Conservation (phyloP, 2,113 vertebrate genomes). For the Lota lota region DNA sequence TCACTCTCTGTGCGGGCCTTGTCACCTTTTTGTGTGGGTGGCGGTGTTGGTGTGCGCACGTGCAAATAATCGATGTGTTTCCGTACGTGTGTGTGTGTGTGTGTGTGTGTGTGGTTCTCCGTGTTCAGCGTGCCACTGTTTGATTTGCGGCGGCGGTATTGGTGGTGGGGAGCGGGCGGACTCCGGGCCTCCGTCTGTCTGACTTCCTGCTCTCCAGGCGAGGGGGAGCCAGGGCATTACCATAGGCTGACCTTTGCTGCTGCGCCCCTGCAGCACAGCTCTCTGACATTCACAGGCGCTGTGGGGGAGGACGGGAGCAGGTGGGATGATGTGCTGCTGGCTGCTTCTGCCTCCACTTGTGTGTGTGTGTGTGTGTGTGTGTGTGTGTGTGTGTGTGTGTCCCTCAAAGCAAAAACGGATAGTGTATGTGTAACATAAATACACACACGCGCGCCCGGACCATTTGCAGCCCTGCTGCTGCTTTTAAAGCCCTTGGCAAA, state of each 20-base stretch:
- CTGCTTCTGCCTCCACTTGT: constrained; percentile 39
- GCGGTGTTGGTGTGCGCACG: constrained; percentile 5
- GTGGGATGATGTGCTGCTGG: constrained; percentile 41
- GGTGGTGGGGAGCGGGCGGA: constrained; percentile 44
- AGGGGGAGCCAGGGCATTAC: constrained; percentile 67
- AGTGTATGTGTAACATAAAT: not conserved
- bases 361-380: constrained; percentile 15
- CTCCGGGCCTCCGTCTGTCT: constrained; percentile 51
- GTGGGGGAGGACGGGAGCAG: constrained; percentile 44
- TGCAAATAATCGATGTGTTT: not conserved
- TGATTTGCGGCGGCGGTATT: constrained; percentile 35
- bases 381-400: constrained; percentile 13
- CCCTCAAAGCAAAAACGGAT: constrained; percentile 44
- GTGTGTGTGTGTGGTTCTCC: not conserved
- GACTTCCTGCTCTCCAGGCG: constrained; percentile 49
- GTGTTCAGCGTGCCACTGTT: constrained; percentile 35
- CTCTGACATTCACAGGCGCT: constrained; percentile 69
- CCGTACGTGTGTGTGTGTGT: too few species aligned
- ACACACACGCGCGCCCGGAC: not conserved
- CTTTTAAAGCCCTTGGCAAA: constrained; percentile 36
- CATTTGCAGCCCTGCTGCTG: constrained; percentile 25
- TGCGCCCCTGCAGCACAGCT: constrained; percentile 59
- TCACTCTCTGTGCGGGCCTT: constrained; percentile 32
- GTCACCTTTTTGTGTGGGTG: constrained; percentile 3
- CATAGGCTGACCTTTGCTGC: constrained; percentile 73